These are phyloP conservation scores for Corythaixoides concolor DNA, from an alignment of 2,113 vertebrate genomes.

Conservation along the genomic window DNA sequence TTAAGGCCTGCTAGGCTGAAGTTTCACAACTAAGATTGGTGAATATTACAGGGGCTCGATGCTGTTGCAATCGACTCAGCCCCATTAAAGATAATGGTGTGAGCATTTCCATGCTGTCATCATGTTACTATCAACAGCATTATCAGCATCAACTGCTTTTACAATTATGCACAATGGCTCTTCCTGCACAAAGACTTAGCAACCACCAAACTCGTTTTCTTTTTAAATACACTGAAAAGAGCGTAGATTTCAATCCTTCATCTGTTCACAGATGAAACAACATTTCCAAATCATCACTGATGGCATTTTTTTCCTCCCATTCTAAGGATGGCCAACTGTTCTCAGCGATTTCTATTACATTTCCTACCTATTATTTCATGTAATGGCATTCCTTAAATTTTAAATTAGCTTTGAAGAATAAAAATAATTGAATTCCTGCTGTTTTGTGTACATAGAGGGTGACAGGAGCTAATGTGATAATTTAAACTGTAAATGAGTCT, in stretches of 20 bases:
- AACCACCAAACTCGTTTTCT: slow-evolving; percentile 65
- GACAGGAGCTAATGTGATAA: slow-evolving; percentile 99
- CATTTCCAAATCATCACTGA: slow-evolving; percentile 78
- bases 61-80: slow-evolving; percentile 38
- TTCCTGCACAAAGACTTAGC: slow-evolving; percentile 57
- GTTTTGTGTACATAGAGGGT: slow-evolving; percentile 97
- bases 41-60: slow-evolving; percentile 52
- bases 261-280: slow-evolving; percentile 78
- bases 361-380: slow-evolving; percentile 87
- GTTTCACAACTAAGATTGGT: slow-evolving; percentile 57
- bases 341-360: slow-evolving; percentile 83
- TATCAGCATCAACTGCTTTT: slow-evolving; percentile 65
- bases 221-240: slow-evolving; percentile 78
- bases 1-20: slow-evolving; percentile 50
- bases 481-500: slow-evolving; percentile 99
- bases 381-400: slow-evolving; percentile 91
- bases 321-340: slow-evolving; percentile 83
- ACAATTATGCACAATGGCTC: slow-evolving; percentile 57
- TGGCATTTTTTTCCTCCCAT: slow-evolving; percentile 74
- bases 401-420: slow-evolving; percentile 95
- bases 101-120: slow-evolving; percentile 66
- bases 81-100: slow-evolving; percentile 57
- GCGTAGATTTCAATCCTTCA: slow-evolving; percentile 77
- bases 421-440: slow-evolving; percentile 98
- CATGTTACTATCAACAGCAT: slow-evolving; percentile 55